phyloP scores from a whole-genome alignment of 2,113 vertebrate genomes.

The Polypterus bichir region DNA sequence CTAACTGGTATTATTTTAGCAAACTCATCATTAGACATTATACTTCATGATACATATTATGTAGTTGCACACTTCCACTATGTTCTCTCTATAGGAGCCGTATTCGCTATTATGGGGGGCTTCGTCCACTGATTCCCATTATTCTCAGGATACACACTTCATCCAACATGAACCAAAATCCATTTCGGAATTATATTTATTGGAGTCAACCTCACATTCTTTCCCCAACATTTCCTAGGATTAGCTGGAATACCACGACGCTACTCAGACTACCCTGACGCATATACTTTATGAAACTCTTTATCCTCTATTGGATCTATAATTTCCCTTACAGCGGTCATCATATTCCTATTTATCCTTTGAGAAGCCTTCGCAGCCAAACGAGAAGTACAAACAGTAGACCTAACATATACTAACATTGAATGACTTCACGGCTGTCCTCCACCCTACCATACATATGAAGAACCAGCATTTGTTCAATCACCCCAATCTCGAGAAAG shows the following conservation, averaged over 20 bases:
- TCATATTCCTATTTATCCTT: slow-evolving; percentile 24
- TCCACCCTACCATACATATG: slow-evolving; percentile 24
- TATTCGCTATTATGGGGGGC: slow-evolving; percentile 16
- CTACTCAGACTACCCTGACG: slow-evolving; percentile 22
- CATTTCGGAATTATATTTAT: slow-evolving; percentile 17
- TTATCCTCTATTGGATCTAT: slow-evolving; percentile 19
- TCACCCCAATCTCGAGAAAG: slow-evolving; percentile 18
- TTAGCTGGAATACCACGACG: slow-evolving; percentile 19
- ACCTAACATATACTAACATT: slow-evolving; percentile 9
- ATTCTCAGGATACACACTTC: slow-evolving; percentile 16
- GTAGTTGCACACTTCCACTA: slow-evolving; percentile 27
- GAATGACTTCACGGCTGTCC: slow-evolving; percentile 27
- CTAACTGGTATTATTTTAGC: slow-evolving; percentile 23
- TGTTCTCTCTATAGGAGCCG: slow-evolving; percentile 18
- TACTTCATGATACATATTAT: slow-evolving; percentile 26
- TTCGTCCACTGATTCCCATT: slow-evolving; percentile 18
- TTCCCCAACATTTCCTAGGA: slow-evolving; percentile 19
- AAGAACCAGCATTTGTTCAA: slow-evolving; percentile 22
- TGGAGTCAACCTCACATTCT: slow-evolving; percentile 21
- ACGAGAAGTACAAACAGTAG: slow-evolving; percentile 15
- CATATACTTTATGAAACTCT: slow-evolving; percentile 19
- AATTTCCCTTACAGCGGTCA: slow-evolving; percentile 12
- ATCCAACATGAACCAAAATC: slow-evolving; percentile 14
- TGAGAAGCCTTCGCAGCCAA: slow-evolving; percentile 27
- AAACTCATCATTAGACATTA: slow-evolving; percentile 24